Evolutionary conservation across 2,888 invertebrate genomes (phyloP), one percentile per base, ranked within the genome.

Genomic region (Caenorhabditis imperialis): DNA sequence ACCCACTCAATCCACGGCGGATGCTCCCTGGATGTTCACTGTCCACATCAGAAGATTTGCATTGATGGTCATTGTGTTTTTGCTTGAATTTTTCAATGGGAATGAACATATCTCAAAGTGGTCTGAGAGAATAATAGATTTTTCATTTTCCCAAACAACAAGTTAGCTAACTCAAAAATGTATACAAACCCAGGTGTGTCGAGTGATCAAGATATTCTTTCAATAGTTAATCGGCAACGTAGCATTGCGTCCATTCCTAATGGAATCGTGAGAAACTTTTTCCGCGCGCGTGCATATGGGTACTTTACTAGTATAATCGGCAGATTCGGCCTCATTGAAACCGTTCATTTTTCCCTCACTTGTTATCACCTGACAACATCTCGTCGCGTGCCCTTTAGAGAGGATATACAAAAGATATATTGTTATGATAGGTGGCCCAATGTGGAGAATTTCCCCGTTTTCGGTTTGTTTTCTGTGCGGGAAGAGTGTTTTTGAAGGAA

Each of bases 371-470:
- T 57, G 48, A 25, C 65, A 57, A 65, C 14, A 65, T 65, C 65
- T 55, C 50, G 65, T 65, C 48, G 65, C 65, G 65, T 65, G 65
- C 48, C 65, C 65, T 38, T 65, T 65, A 30, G 47, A 35, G 40
- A 40, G 35, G 5, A 42, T 55, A 42, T 42, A 65, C 35, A 65
- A 51, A 72, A 72, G 63, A 72, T 72, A 71, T 61, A 71, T 71
- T 71, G 57, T 71, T 71, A 71, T 71, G 71, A 71, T 71, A 71
- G 38, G 48, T 57, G 65, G 57, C 42, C n/a, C n/a, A n/a, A n/a
- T n/a, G n/a, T n/a, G n/a, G 1, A 23, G 22, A 37, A 16, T 14
- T 18, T 40, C 23, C 40, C 20, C 18, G 20, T 23, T 23, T 42
- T 22, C 10, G 18, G 16, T 18, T 16, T 5, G 18, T 22, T 37